phyloP scores from a whole-genome alignment of 1,140 invertebrate species.

The Limonius californicus region DNA sequence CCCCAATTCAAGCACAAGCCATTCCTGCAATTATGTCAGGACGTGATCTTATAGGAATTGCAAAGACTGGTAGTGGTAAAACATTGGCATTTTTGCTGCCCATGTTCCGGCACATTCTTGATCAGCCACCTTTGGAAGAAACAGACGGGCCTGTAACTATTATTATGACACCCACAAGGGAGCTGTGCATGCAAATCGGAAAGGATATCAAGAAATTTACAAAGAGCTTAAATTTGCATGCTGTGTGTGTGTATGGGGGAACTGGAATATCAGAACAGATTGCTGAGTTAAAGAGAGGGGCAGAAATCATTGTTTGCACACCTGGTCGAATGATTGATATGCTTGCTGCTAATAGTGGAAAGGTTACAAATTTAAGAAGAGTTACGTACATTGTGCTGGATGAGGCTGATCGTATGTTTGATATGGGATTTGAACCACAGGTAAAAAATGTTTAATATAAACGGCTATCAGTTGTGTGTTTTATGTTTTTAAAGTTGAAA shows the following conservation, averaged over 20 bases:
- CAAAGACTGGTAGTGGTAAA: slow-evolving; percentile 99
- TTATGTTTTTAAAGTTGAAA: too few relatives aligned
- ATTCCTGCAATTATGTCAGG: slow-evolving; percentile 99
- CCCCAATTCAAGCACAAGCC: slow-evolving; percentile 97
- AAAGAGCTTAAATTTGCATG: slow-evolving; percentile 78
- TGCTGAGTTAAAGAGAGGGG: slow-evolving; percentile 92
- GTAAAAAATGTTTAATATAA: too few relatives aligned
- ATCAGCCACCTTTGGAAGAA: slow-evolving; percentile 89
- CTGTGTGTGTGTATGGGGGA: slow-evolving; percentile 98
- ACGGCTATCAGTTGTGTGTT: too few relatives aligned
- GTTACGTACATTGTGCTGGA: slow-evolving; percentile 98
- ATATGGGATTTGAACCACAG: slow-evolving; percentile 99
- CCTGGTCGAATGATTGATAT: slow-evolving; percentile 99
- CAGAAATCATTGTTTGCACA: slow-evolving; percentile 98
- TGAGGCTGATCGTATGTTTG: slow-evolving; percentile 99
- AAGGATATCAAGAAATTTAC: slow-evolving; percentile 96
- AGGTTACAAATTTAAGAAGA: slow-evolving; percentile 92
- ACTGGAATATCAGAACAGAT: slow-evolving; percentile 98
- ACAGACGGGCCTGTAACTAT: slow-evolving; percentile 95
- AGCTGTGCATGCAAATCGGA: slow-evolving; percentile 98
- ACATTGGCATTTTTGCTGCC: slow-evolving; percentile 97
- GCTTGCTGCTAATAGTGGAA: slow-evolving; percentile 94
- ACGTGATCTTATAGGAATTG: slow-evolving; percentile 96
- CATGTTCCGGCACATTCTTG: slow-evolving; percentile 97
- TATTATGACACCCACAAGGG: slow-evolving; percentile 97